A percentile compares a stretch with the other conserved stretches of the same genome.
Evolutionary conservation across 2,113 vertebrate genomes (phyloP).

Genomic region (Cephalophus harveyi): DNA sequence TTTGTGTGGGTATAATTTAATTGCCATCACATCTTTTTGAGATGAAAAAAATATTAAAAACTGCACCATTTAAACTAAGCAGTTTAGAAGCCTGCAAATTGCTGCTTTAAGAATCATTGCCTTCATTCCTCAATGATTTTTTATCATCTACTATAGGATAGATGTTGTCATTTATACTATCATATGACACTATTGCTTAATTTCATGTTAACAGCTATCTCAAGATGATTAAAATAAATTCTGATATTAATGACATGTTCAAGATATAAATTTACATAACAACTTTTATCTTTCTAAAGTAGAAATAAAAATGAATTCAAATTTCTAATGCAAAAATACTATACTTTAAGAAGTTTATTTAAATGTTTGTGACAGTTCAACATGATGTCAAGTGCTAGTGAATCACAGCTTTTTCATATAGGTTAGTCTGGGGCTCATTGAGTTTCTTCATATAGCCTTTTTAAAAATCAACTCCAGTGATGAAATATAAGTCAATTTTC

Average conservation of each 20-base stretch:
- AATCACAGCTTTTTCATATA: background rate
- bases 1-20: background rate
- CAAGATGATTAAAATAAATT: background rate
- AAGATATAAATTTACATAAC: background rate
- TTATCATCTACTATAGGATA: background rate
- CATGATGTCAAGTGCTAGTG: background rate
- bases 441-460: background rate
- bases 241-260: background rate
- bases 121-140: background rate
- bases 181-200: background rate
- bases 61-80: background rate
- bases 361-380: background rate
- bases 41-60: constrained; percentile 14
- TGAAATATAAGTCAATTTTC: background rate
- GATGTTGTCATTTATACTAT: background rate
- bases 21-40: background rate
- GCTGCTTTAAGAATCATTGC: background rate
- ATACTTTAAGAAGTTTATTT: background rate
- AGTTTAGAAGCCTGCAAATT: background rate
- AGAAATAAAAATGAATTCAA: background rate
- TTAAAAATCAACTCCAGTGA: background rate
- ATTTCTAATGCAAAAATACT: background rate
- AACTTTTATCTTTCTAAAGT: background rate
- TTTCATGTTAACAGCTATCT: background rate
- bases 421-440: background rate